Conservation (phyloP, 2,113 vertebrate species). For the Stomatorhinus ivindoensis region DNA sequence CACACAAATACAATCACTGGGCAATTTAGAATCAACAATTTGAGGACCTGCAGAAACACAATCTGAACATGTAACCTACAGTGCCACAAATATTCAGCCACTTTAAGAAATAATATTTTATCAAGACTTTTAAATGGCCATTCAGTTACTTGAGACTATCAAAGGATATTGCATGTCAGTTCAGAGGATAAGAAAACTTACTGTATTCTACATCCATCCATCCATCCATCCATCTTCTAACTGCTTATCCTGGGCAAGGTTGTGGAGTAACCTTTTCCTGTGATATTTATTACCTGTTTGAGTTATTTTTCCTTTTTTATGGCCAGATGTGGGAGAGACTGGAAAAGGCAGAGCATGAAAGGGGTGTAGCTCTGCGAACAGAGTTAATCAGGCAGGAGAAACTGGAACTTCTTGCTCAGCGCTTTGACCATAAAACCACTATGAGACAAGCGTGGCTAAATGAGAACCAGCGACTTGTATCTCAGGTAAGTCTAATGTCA, state of each 20-base stretch:
- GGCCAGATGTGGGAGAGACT: constrained; percentile 77
- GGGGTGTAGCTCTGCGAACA: constrained; percentile 75
- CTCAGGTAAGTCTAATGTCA: constrained; percentile 65
- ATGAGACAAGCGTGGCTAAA: constrained; percentile 95
- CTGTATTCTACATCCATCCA: background rate
- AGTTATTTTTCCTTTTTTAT: background rate
- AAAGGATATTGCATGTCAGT: background rate
- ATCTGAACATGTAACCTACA: background rate
- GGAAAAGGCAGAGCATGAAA: constrained; percentile 90
- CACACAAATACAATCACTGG: background rate
- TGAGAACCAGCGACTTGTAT: constrained; percentile 90
- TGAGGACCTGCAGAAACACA: background rate
- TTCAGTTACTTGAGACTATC: background rate
- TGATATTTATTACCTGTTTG: background rate
- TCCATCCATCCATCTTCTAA: background rate
- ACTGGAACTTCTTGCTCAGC: constrained; percentile 82
- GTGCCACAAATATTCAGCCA: background rate
- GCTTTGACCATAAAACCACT: constrained; percentile 87
- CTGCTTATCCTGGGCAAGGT: background rate
- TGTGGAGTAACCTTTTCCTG: background rate
- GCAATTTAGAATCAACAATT: background rate
- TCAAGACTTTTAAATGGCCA: background rate
- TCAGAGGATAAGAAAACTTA: background rate
- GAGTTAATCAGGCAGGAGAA: constrained; percentile 95
- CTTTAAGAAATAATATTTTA: background rate